Evolutionary conservation across 1,140 invertebrate genomes (phyloP).

Genomic region (Nasonia giraulti): DNA sequence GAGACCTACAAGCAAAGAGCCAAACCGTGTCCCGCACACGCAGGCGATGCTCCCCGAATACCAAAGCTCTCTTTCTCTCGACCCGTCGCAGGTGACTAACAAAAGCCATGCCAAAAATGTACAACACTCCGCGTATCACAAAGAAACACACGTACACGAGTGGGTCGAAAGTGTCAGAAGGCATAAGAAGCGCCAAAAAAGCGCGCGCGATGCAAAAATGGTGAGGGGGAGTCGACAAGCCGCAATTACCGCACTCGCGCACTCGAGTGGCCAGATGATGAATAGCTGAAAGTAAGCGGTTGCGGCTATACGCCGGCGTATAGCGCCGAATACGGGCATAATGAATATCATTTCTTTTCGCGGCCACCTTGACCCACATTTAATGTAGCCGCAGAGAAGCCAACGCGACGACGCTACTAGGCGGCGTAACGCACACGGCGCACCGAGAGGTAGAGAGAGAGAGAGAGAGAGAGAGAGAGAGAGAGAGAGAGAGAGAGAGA

Average conservation of each 20-base stretch:
- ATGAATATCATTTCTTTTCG: constrained; percentile 70
- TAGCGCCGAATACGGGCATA: constrained; percentile 66
- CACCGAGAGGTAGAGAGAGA: constrained; percentile 7
- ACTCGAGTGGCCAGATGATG: constrained; percentile 34
- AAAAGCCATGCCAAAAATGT: not conserved
- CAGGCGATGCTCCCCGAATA: no score
- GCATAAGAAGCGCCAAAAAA: not conserved
- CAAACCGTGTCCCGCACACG: no score
- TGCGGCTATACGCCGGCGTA: not conserved
- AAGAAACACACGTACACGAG: not conserved
- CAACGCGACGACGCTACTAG: not conserved
- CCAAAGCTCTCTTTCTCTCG: no score
- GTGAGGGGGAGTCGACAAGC: not conserved
- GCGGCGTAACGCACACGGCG: not conserved
- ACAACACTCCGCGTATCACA: not conserved
- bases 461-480: constrained; percentile 43
- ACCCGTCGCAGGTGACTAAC: not conserved
- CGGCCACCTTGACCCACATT: constrained; percentile 69
- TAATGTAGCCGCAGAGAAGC: not conserved
- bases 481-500: no score
- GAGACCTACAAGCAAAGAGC: no score
- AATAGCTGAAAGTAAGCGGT: constrained; percentile 48
- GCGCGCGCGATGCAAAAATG: constrained; percentile 4
- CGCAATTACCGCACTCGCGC: constrained; percentile 18
- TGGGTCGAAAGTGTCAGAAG: not conserved